phyloP scores from a whole-genome alignment of 2,888 invertebrate species.

The Rutpela maculata region DNA sequence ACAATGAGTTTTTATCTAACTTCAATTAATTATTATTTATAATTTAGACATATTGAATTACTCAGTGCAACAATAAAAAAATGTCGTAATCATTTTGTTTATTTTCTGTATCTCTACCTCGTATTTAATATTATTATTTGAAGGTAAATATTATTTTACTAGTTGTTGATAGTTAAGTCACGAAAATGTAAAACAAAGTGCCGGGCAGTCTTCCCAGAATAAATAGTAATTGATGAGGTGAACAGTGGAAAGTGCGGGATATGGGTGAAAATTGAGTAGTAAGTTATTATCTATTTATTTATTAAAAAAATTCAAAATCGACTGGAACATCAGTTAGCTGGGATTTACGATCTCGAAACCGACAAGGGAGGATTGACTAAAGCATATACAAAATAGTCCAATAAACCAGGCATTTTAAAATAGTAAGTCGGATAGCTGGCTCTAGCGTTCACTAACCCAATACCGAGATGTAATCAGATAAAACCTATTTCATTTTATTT shows the following conservation, averaged over 20 bases:
- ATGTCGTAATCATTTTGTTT: neutral
- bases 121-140: constrained; percentile 12
- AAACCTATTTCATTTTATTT: too few species aligned
- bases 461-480: too few species aligned
- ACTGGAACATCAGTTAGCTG: too few species aligned
- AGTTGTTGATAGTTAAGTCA: constrained; percentile 20
- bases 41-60: neutral
- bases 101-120: neutral
- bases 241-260: neutral
- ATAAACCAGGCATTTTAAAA: too few species aligned
- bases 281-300: too few species aligned
- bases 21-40: neutral
- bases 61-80: constrained; percentile 35
- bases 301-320: too few species aligned
- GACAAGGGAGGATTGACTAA: too few species aligned
- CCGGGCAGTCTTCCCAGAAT: neutral
- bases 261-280: neutral
- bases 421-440: too few species aligned
- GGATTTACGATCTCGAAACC: too few species aligned
- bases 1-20: neutral
- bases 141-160: constrained; percentile 21
- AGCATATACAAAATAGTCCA: too few species aligned
- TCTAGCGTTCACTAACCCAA: too few species aligned
- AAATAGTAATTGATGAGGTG: neutral
- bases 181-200: neutral